These are phyloP conservation scores for Hemistola chrysoprasaria DNA, from an alignment of 2,888 invertebrate species.

Conservation along the genomic window DNA sequence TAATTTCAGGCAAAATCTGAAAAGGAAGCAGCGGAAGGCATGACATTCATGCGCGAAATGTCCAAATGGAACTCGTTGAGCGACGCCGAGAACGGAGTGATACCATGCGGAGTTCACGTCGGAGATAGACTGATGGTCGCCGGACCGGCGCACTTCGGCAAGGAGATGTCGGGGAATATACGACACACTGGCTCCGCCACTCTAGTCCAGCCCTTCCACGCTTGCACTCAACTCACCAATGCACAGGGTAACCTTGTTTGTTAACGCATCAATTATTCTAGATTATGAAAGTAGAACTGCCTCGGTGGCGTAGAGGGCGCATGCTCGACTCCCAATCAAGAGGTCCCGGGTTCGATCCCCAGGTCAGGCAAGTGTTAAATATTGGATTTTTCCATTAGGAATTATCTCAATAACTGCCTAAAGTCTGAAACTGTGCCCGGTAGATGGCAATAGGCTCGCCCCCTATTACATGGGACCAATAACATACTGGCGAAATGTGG, in stretches of 20 bases:
- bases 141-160: constrained; percentile 96
- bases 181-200: constrained; percentile 85
- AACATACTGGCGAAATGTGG: too few species aligned
- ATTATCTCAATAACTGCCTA: too few species aligned
- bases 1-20: constrained; percentile 89
- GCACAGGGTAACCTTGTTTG: constrained; percentile 46
- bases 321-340: too few species aligned
- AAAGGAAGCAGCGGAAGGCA: constrained; percentile 94
- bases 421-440: too few species aligned
- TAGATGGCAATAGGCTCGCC: too few species aligned
- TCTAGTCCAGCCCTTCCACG: constrained; percentile 87
- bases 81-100: constrained; percentile 75
- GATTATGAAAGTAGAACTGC: too few species aligned
- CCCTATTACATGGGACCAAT: too few species aligned
- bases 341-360: too few species aligned
- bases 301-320: too few species aligned
- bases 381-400: too few species aligned
- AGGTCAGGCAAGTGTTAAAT: too few species aligned
- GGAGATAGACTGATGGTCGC: constrained; percentile 77
- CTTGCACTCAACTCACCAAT: constrained; percentile 83
- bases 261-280: too few species aligned
- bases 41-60: constrained; percentile 98
- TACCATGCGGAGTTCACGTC: constrained; percentile 54
- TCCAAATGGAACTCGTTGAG: constrained; percentile 92
- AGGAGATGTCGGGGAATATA: constrained; percentile 85